Evolutionary conservation across 2,797 vertebrate genomes (phyloP), one percentile per base, ranked within the genome.

Genomic region (Schizothorax lantsangensis): DNA sequence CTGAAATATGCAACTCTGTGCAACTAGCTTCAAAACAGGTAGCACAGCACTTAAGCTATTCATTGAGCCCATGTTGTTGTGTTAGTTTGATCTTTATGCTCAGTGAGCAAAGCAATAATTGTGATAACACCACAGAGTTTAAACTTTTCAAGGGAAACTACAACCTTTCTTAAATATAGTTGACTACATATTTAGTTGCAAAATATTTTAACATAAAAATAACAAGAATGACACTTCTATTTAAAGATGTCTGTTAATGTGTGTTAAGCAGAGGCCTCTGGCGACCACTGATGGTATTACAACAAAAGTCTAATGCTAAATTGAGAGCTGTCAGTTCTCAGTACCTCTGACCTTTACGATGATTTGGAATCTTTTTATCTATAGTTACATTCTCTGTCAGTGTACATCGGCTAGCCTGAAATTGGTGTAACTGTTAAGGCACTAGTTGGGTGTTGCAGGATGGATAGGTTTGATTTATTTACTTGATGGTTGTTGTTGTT

Each of bases 251-350:
- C 52, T 54, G 52, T 54, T 54, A 19, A 23, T 57, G 47, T 14
- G 5, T 36, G 64, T 73, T 57, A 10, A 26, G 26, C 15, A 84
- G 83, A 14, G 73, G 64, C 62, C 73, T 84, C 83, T 84, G 47
- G 33, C 12, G 62, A 36, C n/a, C 9, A 54, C 62, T 71, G 38
- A 30, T 43, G 33, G 36, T 45, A 71, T 54, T 79, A 57, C 36
- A 78, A 57, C 1, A 40, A 19, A 49, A 6, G 10, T 66, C 57
- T 11, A 12, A 5, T 62, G 59, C 36, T 64, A 47, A 47, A 49
- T n/a, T 54, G 30, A 52, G 66, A 82, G 5, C 64, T 36, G 57
- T 9, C 62, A 11, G 10, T 68, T 69, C 5, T 77, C 17, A 5
- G 49, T 33, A 12, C 6, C 49, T 4, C 19, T 77, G 74, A 54